Evolutionary conservation across 2,888 invertebrate genomes (phyloP).

Genomic region (Drosophila melanosoma): DNA sequence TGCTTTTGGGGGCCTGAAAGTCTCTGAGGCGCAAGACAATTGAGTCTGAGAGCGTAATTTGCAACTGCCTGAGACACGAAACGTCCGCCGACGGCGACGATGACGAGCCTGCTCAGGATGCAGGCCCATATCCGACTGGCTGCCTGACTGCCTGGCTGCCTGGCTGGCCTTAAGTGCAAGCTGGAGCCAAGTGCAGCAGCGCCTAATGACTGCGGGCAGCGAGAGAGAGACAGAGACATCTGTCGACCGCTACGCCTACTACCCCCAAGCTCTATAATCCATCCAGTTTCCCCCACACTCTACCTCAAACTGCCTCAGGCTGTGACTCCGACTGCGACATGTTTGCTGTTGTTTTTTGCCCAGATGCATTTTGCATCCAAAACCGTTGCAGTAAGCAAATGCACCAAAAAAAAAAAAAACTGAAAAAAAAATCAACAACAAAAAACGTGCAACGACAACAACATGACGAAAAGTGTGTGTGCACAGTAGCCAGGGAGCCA

Average conservation of each 20-base stretch:
- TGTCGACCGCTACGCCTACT: constrained; percentile 58
- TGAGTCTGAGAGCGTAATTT: constrained; percentile 82
- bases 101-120: constrained; percentile 71
- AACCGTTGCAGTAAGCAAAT: constrained; percentile 70
- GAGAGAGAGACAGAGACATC: constrained; percentile 1
- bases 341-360: constrained; percentile 70
- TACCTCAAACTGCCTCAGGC: constrained; percentile 14
- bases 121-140: constrained; percentile 56
- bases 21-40: constrained; percentile 81
- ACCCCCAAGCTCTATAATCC: constrained; percentile 29
- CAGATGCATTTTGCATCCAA: constrained; percentile 72
- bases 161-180: constrained; percentile 60
- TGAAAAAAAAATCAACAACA: constrained; percentile 25
- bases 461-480: constrained; percentile 64
- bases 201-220: constrained; percentile 63
- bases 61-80: constrained; percentile 81
- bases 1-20: constrained; percentile 51
- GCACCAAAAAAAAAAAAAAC: constrained; percentile 68
- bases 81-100: constrained; percentile 47
- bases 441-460: constrained; percentile 58
- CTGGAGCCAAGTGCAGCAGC: constrained; percentile 62
- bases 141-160: constrained; percentile 36
- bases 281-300: constrained; percentile 13
- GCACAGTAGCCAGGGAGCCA: constrained; percentile 53
- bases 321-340: constrained; percentile 59